phyloP scores from a whole-genome alignment of 2,888 invertebrate genomes.

The Harpalus rufipes region DNA sequence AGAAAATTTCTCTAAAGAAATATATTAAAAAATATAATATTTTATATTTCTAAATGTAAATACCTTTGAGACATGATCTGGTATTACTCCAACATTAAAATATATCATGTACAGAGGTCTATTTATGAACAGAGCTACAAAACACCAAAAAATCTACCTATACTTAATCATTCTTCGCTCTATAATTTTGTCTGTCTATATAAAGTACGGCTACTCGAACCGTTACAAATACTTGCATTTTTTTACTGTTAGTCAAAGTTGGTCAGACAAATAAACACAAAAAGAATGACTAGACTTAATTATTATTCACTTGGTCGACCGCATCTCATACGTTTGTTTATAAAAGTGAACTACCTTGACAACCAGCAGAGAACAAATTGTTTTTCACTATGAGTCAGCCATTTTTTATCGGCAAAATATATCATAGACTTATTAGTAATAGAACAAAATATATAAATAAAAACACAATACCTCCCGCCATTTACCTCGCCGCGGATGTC shows the following conservation, averaged over 20 bases:
- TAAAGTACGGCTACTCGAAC: slow-evolving; percentile 7
- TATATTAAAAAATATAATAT: too few species aligned
- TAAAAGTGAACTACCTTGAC: slow-evolving; percentile 47
- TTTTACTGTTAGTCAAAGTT: slow-evolving; percentile 29
- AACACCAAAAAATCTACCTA: too few species aligned
- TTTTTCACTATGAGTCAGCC: not conserved
- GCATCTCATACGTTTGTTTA: slow-evolving; percentile 30
- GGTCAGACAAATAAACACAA: not conserved
- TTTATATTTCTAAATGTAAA: too few species aligned
- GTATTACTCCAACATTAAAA: too few species aligned
- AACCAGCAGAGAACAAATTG: not conserved
- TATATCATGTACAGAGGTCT: too few species aligned
- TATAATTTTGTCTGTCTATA: not conserved
- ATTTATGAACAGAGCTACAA: too few species aligned
- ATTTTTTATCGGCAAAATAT: not conserved
- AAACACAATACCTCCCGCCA: too few species aligned
- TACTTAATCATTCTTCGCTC: too few species aligned
- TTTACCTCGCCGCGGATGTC: too few species aligned
- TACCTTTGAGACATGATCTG: too few species aligned
- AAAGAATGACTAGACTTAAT: not conserved
- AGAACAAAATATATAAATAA: too few species aligned
- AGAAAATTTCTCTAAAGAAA: not conserved
- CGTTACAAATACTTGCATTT: slow-evolving; percentile 45
- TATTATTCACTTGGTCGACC: slow-evolving; percentile 1
- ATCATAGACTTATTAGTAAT: too few species aligned